These are phyloP conservation scores for Pogonophryne albipinna DNA, from an alignment of 2,797 vertebrate species.

Conservation along the genomic window DNA sequence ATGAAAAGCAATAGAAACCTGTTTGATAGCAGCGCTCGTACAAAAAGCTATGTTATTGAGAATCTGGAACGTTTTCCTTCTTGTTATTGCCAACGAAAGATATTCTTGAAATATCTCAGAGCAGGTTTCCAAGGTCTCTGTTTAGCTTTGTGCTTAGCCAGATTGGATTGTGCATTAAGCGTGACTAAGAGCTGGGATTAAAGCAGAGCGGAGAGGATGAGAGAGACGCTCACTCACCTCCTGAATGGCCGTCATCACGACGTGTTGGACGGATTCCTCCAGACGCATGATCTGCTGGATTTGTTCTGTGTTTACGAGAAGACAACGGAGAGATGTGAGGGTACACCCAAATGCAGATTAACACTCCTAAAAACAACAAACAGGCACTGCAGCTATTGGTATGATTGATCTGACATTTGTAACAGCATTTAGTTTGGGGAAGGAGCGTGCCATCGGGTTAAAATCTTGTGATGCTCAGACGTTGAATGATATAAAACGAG, in stretches of 20 bases:
- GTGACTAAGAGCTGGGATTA: conserved; percentile 65
- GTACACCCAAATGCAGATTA: conserved; percentile 60
- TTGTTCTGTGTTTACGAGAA: conserved; percentile 84
- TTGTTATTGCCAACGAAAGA: conserved; percentile 24
- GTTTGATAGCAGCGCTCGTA: no score
- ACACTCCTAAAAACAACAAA: conserved; percentile 31
- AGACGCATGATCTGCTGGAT: conserved; percentile 95
- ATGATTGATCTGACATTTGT: not conserved
- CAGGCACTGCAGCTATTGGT: not conserved
- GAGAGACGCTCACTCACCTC: conserved; percentile 85
- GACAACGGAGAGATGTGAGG: conserved; percentile 38
- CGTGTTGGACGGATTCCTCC: conserved; percentile 93
- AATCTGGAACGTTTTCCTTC: conserved; percentile 7
- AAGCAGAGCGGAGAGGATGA: conserved; percentile 25
- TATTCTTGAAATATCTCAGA: conserved; percentile 49
- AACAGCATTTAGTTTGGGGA: not conserved
- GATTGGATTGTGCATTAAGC: conserved; percentile 60
- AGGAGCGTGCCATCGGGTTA: not conserved
- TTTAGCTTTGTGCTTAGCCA: conserved; percentile 45
- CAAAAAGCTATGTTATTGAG: conserved; percentile 20
- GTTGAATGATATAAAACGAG: conserved; percentile 2
- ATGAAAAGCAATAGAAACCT: not conserved
- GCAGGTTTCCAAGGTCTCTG: conserved; percentile 38
- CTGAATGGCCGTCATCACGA: conserved; percentile 95
- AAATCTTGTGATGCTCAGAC: conserved; percentile 10